Conservation (phyloP, 2,113 vertebrate genomes). For the Catagonus wagneri region DNA sequence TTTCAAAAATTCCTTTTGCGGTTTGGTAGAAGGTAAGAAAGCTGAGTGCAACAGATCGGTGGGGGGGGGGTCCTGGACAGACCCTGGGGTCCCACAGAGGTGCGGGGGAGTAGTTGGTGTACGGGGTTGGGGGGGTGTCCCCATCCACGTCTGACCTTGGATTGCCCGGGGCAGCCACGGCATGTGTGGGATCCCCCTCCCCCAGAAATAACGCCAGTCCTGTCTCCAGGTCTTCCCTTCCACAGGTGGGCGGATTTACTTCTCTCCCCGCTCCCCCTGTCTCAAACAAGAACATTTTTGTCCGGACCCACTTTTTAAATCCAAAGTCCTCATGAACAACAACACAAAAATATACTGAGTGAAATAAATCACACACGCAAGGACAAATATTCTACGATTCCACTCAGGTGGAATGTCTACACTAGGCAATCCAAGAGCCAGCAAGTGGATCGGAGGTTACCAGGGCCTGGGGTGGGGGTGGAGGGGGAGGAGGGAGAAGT, state of each 20-base stretch:
- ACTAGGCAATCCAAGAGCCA: not conserved
- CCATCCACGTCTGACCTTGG: not conserved
- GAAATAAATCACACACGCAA: not conserved
- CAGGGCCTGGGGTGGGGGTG: not conserved
- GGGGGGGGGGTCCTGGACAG: not conserved
- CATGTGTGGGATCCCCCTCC: not conserved
- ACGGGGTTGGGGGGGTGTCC: not conserved
- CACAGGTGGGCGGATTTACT: not conserved
- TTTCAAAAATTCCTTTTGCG: constrained; percentile 62
- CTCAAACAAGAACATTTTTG: not conserved
- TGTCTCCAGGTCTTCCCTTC: not conserved
- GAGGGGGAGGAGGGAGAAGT: not conserved
- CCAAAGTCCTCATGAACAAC: constrained; percentile 31
- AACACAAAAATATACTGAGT: constrained; percentile 9
- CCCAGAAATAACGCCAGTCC: not conserved
- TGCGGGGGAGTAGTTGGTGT: not conserved
- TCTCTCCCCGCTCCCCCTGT: not conserved
- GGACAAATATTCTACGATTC: not conserved
- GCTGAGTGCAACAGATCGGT: no score
- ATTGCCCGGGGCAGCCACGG: not conserved
- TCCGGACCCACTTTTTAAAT: not conserved
- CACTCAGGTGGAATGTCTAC: not conserved
- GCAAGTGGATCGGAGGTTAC: not conserved
- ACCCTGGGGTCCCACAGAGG: fast-evolving
- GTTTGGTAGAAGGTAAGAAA: constrained; percentile 2